These are phyloP conservation scores for Anarrhichthys ocellatus DNA, from an alignment of 2,113 vertebrate species.

Conservation along the genomic window DNA sequence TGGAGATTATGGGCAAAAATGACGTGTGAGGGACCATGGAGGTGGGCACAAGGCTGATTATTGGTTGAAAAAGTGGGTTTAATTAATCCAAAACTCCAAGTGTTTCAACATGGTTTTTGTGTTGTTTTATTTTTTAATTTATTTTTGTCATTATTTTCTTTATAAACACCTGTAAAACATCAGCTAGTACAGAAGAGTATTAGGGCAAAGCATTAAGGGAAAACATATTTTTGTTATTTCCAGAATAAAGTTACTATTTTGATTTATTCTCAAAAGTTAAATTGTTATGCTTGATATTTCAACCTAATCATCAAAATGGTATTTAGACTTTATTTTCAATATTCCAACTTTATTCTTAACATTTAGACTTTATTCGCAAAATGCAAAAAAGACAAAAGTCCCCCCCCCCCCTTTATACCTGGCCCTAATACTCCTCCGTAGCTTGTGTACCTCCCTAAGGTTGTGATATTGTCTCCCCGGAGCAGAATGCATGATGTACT, in stretches of 20 bases:
- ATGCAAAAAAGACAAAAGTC: not conserved
- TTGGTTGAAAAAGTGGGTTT: not conserved
- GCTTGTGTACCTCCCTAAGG: conserved; percentile 11
- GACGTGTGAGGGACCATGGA: conserved; percentile 11
- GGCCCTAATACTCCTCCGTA: not conserved
- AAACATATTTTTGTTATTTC: too few species aligned
- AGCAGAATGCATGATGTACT: conserved; percentile 59
- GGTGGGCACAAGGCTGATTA: not conserved
- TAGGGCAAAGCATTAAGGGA: not conserved
- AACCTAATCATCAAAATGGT: not conserved
- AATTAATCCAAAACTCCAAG: not conserved
- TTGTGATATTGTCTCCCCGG: not conserved
- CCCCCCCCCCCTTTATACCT: not conserved
- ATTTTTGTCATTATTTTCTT: not conserved
- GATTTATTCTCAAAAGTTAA: not conserved
- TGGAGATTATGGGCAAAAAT: not conserved
- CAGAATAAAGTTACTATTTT: too few species aligned
- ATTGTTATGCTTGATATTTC: not conserved
- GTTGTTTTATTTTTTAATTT: not conserved
- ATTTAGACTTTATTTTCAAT: not conserved
- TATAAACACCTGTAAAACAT: conserved; percentile 2
- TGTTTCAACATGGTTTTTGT: not conserved
- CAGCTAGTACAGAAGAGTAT: not conserved
- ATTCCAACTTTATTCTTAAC: not conserved
- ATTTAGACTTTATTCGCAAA: not conserved